Conservation (phyloP, 2,888 invertebrate species). For the Temnothorax ravouxi region DNA sequence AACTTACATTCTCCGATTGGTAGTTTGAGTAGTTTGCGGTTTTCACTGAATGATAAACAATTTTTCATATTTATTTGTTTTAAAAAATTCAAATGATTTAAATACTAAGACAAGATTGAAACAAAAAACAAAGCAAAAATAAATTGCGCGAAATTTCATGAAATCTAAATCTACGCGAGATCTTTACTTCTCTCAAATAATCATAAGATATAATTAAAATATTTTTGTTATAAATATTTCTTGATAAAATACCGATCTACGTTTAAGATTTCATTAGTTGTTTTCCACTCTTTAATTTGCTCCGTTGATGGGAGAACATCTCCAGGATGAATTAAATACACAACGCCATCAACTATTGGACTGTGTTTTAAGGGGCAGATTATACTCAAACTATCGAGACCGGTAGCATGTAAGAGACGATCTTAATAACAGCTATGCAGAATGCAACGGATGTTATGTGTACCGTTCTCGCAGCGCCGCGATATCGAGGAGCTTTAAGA, state of each 20-base stretch:
- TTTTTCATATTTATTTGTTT: background rate
- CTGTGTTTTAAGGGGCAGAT: background rate
- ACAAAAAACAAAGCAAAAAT: background rate
- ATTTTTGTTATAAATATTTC: background rate
- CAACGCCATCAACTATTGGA: background rate
- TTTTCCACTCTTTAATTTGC: background rate
- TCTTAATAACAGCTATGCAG: slow-evolving; percentile 19
- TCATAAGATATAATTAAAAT: background rate
- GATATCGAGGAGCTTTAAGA: slow-evolving; percentile 91
- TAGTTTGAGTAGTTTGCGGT: background rate
- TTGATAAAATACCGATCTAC: background rate
- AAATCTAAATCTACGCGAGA: background rate
- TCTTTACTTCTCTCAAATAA: background rate
- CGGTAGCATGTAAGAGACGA: slow-evolving; percentile 9
- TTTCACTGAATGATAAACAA: background rate
- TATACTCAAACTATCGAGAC: background rate
- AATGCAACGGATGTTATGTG: slow-evolving; percentile 39
- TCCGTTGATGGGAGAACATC: background rate
- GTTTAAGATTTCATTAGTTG: background rate
- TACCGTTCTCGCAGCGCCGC: slow-evolving; percentile 89
- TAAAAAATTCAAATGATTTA: background rate
- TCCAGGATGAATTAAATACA: background rate
- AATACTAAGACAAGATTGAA: background rate
- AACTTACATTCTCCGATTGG: background rate
- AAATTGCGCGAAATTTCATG: background rate